Evolutionary conservation across 2,797 vertebrate species (phyloP).

Genomic region (Thamnophis elegans): DNA sequence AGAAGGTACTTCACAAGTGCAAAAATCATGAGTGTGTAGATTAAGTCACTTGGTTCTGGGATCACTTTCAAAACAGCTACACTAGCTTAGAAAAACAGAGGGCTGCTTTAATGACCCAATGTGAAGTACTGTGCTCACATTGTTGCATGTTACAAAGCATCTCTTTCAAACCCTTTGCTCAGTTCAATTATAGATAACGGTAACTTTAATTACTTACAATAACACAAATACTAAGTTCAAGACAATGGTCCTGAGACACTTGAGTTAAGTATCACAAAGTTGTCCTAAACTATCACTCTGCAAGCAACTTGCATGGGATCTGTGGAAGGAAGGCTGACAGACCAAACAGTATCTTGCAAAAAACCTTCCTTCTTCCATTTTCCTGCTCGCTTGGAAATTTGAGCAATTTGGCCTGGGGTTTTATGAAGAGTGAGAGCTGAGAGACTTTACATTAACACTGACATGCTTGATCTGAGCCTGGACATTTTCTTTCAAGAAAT

Average conservation of each 20-base stretch:
- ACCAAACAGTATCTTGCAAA: not conserved
- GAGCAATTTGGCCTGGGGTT: not conserved
- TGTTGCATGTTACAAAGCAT: not conserved
- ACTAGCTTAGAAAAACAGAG: not conserved
- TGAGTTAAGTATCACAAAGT: not conserved
- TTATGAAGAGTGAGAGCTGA: not conserved
- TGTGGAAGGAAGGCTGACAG: not conserved
- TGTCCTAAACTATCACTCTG: not conserved
- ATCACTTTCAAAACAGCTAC: not conserved
- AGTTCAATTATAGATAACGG: not conserved
- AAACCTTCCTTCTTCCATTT: not conserved
- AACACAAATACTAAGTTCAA: not conserved
- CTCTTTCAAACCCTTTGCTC: not conserved
- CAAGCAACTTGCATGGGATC: not conserved
- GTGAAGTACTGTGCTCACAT: not conserved
- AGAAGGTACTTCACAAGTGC: not conserved
- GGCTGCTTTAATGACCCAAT: not conserved
- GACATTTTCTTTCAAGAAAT: not conserved
- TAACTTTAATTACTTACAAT: not conserved
- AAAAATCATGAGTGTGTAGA: not conserved
- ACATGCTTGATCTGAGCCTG: not conserved
- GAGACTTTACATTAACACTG: not conserved
- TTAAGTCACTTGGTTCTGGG: not conserved
- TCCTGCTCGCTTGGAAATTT: not conserved
- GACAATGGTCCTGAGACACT: not conserved